Evolutionary conservation across 1,140 invertebrate species (phyloP), one percentile per base, ranked within the genome.

Genomic region (Zaprionus tsacasi): DNA sequence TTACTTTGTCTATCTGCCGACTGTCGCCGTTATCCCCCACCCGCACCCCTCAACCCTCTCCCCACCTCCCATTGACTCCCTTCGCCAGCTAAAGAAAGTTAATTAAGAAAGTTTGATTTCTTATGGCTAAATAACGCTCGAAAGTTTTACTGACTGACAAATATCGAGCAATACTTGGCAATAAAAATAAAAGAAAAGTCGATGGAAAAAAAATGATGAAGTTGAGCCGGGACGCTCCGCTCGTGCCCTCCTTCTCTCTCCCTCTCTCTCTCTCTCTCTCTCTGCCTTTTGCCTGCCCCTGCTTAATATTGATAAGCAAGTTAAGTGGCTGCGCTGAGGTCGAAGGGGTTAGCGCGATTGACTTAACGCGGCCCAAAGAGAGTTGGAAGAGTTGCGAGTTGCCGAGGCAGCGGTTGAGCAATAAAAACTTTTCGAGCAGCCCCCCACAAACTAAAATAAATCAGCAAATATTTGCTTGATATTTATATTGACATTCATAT

Each of bases 71-170:
- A 1, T n/a, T 3, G 43, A 6, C 50, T 6, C 54, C 33, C 59
- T 17, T 40, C 33, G 40, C 36, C 59, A 64, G 79, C 72, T 67
- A 70, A 79, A 89, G 85, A 87, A 87, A 87, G 83, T 87, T 87
- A 87, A 87, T 87, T 87, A 87, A 87, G 80, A 87, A 87, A 87
- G 83, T 87, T 87, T 87, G 83, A 87, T 87, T 87, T 87, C 83
- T 87, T 87, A 87, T 87, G 80, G 83, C 85, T 88, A 87, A 87
- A 87, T 87, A 87, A 88, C 77, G 83, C 85, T 87, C 68, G 85
- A 89, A 87, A 87, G 78, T 87, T 87, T 87, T 55, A 88, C 76
- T 79, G 69, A 75, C 72, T 75, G 72, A 76, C 73, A 76, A 76
- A 76, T 76, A 76, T 76, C 73, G 73, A 71, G 61, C 60, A 71